Evolutionary conservation across 2,113 vertebrate species (phyloP), one percentile per base, ranked within the genome.

Genomic region (Urocolius indicus): DNA sequence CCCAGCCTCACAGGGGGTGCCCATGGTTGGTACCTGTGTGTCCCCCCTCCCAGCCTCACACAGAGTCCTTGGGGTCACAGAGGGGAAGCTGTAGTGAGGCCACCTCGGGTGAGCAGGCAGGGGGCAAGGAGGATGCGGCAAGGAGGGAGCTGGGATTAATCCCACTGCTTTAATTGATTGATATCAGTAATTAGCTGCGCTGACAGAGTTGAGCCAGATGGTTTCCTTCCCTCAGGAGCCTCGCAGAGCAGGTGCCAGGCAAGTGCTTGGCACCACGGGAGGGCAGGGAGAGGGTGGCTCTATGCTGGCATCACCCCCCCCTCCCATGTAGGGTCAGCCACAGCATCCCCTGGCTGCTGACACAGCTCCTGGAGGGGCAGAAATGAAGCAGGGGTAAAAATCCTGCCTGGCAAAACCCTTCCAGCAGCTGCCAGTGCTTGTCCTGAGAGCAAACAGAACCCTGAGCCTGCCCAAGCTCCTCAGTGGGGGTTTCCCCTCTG

Each of bases 21-120:
- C 49, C 3, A 2, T 26, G 51, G n/a, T 15, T 41, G 12, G 16
- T 69, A 36, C 34, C 63, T 1, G 2, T 61, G 54, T n/a, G n/a
- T n/a, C n/a, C n/a, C 29, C 22, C 19, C 10, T 8, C 51, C 30
- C 30, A 77, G 58, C 63, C 24, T 54, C 0, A 0, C 65, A 84
- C 20, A 32, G 59, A 14, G 17, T 57, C 51, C 10, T 18, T 0
- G 0, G 22, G 6, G 7, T 55, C 1, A 0, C 0, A n/a, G 4
- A 3, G 45, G 59, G 30, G 71, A 72, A 92, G 45, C 59, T 1
- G 0, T 30, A 26, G 12, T 5, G 3, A n/a, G 12, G 19, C 41
- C 2, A 4, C 27, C 9, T 84, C 0, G 0, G 48, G 52, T 19
- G 48, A 67, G 62, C 54, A 48, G 32, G 82, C n/a, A n/a, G n/a